phyloP scores from a whole-genome alignment of 2,888 invertebrate genomes.

The Pachliopta kotzebuea region DNA sequence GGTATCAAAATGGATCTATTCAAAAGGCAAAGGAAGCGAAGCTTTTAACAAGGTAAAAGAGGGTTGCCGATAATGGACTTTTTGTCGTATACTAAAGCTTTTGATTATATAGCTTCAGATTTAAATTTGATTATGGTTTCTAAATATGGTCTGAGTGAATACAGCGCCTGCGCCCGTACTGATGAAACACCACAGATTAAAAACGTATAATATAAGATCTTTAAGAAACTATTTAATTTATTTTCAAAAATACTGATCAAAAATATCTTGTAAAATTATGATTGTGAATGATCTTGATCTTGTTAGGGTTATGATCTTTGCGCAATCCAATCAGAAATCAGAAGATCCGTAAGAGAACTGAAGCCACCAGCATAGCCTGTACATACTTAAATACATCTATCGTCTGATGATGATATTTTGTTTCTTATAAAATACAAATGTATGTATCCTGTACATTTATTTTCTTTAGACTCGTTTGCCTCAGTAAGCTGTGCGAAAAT shows the following conservation, averaged over 20 bases:
- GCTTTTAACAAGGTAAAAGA: conserved; percentile 66
- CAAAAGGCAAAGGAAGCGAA: conserved; percentile 56
- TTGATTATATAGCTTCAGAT: conserved; percentile 48
- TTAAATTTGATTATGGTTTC: conserved; percentile 14
- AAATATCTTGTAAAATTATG: too few species aligned
- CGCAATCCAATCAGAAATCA: too few species aligned
- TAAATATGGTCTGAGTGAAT: conserved; percentile 5
- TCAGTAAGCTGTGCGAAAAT: conserved; percentile 5
- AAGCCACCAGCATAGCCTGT: too few species aligned
- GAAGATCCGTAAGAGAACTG: too few species aligned
- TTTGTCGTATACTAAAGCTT: conserved; percentile 55
- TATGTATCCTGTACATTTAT: too few species aligned
- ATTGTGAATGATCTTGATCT: too few species aligned
- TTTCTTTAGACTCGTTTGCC: not conserved
- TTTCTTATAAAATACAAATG: too few species aligned
- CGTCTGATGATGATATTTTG: too few species aligned
- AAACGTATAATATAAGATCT: not conserved
- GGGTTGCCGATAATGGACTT: conserved; percentile 61
- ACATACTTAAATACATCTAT: too few species aligned
- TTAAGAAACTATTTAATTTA: too few species aligned
- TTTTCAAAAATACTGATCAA: too few species aligned
- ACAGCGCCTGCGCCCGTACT: conserved; percentile 27
- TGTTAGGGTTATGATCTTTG: too few species aligned
- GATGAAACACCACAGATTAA: not conserved
- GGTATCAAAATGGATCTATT: conserved; percentile 37